Percentiles rank a stretch among this genome's conserved stretches.
Conservation (phyloP, 2,797 vertebrate genomes). For the Tarsius wallacei region DNA sequence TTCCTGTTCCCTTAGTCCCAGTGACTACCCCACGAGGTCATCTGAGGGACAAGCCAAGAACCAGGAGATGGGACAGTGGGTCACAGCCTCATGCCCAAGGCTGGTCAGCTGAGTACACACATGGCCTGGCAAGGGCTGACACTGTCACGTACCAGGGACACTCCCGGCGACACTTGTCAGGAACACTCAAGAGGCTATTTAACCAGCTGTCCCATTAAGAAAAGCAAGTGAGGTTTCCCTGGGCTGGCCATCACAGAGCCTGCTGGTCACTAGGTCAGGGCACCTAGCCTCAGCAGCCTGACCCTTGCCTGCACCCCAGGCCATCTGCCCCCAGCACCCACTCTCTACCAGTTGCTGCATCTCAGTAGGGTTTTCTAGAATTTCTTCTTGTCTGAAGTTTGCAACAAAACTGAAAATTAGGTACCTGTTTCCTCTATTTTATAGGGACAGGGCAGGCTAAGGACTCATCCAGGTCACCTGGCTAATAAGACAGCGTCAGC, state of each 20-base stretch:
- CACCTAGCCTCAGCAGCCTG: neutral
- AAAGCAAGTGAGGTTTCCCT: constrained; percentile 12
- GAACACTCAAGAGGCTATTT: constrained; percentile 9
- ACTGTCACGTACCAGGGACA: neutral
- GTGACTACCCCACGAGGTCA: neutral
- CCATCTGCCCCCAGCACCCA: neutral
- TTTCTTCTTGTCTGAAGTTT: neutral
- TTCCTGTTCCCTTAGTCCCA: neutral
- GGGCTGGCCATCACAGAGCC: neutral
- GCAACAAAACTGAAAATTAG: neutral
- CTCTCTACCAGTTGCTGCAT: neutral
- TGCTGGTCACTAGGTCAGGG: neutral
- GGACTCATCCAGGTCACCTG: neutral
- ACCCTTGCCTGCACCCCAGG: neutral
- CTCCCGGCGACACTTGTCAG: neutral
- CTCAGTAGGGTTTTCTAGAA: neutral
- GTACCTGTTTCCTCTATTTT: neutral
- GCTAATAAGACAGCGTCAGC: neutral
- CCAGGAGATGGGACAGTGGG: neutral
- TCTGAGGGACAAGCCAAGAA: neutral
- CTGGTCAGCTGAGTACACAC: neutral
- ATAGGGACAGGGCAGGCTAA: neutral
- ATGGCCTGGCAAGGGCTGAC: neutral
- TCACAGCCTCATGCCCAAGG: neutral
- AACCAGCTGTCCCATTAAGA: constrained; percentile 62